Conservation (phyloP, 2,797 vertebrate species). For the Chiroxiphia lanceolata region DNA sequence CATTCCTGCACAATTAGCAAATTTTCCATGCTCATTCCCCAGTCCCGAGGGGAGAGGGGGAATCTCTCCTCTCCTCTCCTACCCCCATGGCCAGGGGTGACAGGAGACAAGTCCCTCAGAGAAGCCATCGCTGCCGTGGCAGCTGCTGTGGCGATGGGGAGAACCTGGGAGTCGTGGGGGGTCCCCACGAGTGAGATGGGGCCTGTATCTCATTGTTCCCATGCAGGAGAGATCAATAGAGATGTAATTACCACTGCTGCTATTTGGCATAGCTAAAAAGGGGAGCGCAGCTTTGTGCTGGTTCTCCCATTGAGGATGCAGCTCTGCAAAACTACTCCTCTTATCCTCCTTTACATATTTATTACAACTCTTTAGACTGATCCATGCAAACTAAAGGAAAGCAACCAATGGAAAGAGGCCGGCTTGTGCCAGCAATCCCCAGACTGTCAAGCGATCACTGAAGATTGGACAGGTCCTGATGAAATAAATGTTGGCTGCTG, state of each 20-base stretch:
- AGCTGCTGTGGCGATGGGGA: not conserved
- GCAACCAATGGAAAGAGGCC: conserved; percentile 55
- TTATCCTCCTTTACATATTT: conserved; percentile 76
- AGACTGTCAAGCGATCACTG: conserved; percentile 83
- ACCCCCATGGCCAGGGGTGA: accelerated
- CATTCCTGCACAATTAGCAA: not conserved
- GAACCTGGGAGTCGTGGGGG: not conserved
- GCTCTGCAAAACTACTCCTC: conserved; percentile 45
- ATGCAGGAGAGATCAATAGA: conserved; percentile 42
- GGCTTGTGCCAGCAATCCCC: conserved; percentile 75
- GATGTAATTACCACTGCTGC: conserved; percentile 59
- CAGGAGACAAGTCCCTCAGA: not conserved
- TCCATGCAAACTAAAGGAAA: conserved; percentile 75
- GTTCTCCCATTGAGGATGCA: conserved; percentile 4
- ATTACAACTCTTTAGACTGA: conserved; percentile 76
- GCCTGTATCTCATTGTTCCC: not conserved
- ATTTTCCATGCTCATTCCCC: accelerated
- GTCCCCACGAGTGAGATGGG: not conserved
- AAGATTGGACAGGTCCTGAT: conserved; percentile 89
- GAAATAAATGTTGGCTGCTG: conserved; percentile 94
- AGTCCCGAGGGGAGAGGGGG: no score
- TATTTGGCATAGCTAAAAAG: conserved; percentile 51
- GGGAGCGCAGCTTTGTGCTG: not conserved
- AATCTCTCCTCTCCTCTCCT: not conserved
- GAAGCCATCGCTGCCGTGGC: not conserved